A percentile compares a stretch with the other conserved stretches of the same genome.
Conservation (phyloP, 2,797 vertebrate species). For the Pristis pectinata region DNA sequence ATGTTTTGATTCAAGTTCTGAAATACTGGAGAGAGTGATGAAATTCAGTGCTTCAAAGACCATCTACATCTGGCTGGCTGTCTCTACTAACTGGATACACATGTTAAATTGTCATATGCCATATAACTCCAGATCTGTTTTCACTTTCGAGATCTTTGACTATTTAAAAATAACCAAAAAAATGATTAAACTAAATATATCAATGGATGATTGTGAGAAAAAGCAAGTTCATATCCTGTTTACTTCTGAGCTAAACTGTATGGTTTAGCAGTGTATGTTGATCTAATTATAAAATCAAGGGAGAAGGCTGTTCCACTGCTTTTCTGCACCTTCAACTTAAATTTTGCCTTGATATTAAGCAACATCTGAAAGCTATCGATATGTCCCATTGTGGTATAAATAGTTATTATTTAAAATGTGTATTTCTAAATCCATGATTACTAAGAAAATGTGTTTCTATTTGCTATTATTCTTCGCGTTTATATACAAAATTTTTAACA, state of each 20-base stretch:
- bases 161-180: background rate
- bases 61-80: background rate
- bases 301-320: background rate
- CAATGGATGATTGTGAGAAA: slow-evolving; percentile 3
- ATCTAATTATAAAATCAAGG: background rate
- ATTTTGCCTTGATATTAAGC: background rate
- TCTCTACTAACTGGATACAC: background rate
- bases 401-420: background rate
- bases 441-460: background rate
- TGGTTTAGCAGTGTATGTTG: background rate
- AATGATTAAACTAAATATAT: background rate
- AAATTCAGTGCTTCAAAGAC: background rate
- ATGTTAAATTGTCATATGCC: background rate
- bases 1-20: slow-evolving; percentile 13
- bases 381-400: background rate
- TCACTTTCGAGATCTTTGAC: background rate
- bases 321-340: background rate
- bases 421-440: background rate
- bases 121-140: background rate
- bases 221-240: background rate
- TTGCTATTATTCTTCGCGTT: background rate
- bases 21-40: background rate
- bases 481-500: background rate
- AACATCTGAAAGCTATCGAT: background rate
- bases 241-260: background rate